Base-by-base conservation (phyloP, 2,888 invertebrate species). In the Pristionchus entomophagus region DNA sequence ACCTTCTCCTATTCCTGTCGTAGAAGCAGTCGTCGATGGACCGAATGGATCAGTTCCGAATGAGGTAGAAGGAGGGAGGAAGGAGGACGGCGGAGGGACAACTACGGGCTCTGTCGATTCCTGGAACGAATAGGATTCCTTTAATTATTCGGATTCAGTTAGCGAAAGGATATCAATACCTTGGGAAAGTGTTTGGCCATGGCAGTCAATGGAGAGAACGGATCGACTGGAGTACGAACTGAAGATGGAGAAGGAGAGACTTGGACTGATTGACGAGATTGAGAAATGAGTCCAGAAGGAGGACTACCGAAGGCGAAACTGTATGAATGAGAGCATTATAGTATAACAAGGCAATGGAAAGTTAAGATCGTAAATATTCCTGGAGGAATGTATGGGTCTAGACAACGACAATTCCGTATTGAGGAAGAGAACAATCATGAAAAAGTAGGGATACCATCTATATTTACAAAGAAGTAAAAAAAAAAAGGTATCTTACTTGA, bases 301-400 rank as follows among this genome's bases (percentile, higher is more conserved):
- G 78, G 78, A 51, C 78, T 80, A 51, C 82, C 82, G 41, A 82
- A 82, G n/a, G 82, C 38, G 41, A 82, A 82, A 82, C 82, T 82
- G 82, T 38, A 82, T 35, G 12, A 4, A 32, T 4, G 6, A 29
- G 8, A 80, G 0, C 22, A 41, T 22, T n/a, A n/a, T n/a, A n/a
- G n/a, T n/a, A n/a, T n/a, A n/a, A n/a, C n/a, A n/a, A n/a, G n/a
- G n/a, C n/a, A n/a, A n/a, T n/a, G n/a, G n/a, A n/a, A n/a, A n/a
- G n/a, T n/a, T n/a, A n/a, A n/a, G n/a, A n/a, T n/a, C n/a, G n/a
- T n/a, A n/a, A n/a, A n/a, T n/a, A n/a, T n/a, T n/a, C n/a, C n/a
- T n/a, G n/a, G n/a, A n/a, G n/a, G n/a, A n/a, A n/a, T n/a, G n/a
- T n/a, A n/a, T n/a, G n/a, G n/a, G n/a, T n/a, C n/a, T n/a, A n/a